These are phyloP conservation scores for Formica exsecta DNA, from an alignment of 1,140 invertebrate genomes.

Conservation along the genomic window DNA sequence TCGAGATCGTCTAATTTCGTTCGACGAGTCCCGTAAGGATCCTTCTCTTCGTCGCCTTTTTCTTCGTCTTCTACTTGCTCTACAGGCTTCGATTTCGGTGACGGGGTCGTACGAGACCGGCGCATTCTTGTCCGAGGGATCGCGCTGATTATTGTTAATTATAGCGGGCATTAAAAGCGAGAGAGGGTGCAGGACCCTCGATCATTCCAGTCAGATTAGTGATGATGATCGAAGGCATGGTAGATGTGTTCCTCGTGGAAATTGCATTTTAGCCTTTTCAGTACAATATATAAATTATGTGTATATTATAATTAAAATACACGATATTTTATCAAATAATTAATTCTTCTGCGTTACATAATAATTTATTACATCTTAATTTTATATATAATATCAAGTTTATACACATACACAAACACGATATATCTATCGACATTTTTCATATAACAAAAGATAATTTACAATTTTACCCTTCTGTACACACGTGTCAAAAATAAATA, in stretches of 20 bases:
- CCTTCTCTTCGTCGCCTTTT: slow-evolving; percentile 53
- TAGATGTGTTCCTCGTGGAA: not conserved
- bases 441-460: not conserved
- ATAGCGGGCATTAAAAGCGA: slow-evolving; percentile 64
- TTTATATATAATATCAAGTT: not conserved
- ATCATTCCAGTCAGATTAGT: slow-evolving; percentile 76
- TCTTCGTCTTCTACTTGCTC: slow-evolving; percentile 33
- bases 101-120: slow-evolving; percentile 10
- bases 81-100: slow-evolving; percentile 44
- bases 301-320: not conserved
- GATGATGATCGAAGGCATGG: slow-evolving; percentile 59
- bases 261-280: not conserved
- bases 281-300: not conserved
- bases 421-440: not conserved
- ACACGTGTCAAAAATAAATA: not conserved
- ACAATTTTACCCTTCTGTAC: not conserved
- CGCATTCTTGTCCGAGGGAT: slow-evolving; percentile 60
- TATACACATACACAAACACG: too few species aligned
- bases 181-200: slow-evolving; percentile 63
- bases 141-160: slow-evolving; percentile 75
- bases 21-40: slow-evolving; percentile 77
- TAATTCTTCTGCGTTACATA: not conserved
- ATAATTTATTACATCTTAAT: slow-evolving; percentile 1
- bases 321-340: not conserved
- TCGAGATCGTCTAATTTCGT: slow-evolving; percentile 78